Percentiles rank a stretch among this genome's conserved stretches.
These are phyloP conservation scores for Dendrolimus kikuchii DNA, from an alignment of 1,140 invertebrate genomes.

Conservation along the genomic window DNA sequence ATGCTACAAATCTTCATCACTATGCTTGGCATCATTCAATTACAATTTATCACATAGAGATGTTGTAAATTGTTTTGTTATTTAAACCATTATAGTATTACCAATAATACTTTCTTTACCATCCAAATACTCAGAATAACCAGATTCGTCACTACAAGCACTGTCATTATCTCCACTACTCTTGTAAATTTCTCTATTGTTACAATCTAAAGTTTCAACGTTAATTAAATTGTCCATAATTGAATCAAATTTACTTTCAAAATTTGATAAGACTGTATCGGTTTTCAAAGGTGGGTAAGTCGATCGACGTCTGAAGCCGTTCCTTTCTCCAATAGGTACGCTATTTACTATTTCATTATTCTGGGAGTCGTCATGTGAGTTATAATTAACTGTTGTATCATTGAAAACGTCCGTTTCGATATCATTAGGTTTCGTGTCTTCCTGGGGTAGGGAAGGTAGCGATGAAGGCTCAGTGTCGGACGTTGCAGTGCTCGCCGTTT, in stretches of 20 bases:
- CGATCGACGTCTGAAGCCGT: conserved; percentile 49
- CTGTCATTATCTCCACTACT: conserved; percentile 69
- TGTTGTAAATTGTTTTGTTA: neutral
- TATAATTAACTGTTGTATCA: conserved; percentile 30
- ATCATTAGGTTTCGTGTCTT: conserved; percentile 44
- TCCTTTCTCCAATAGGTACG: conserved; percentile 64
- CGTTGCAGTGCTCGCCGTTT: conserved; percentile 83
- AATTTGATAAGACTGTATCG: conserved; percentile 26
- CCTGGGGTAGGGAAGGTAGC: conserved; percentile 52
- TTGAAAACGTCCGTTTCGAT: conserved; percentile 39
- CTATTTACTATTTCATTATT: conserved; percentile 61
- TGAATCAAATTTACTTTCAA: conserved; percentile 51
- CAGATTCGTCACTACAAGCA: conserved; percentile 73
- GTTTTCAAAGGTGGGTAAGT: conserved; percentile 57
- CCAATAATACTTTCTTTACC: conserved; percentile 61
- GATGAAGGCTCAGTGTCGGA: conserved; percentile 69
- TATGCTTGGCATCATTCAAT: too few relatives aligned
- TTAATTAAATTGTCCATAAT: conserved; percentile 57
- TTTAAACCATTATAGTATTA: conserved; percentile 59
- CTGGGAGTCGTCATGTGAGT: conserved; percentile 14
- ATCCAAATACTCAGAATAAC: conserved; percentile 71
- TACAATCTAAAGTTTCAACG: conserved; percentile 48
- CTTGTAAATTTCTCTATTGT: conserved; percentile 56
- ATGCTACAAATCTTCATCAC: too few relatives aligned
- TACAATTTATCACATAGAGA: too few relatives aligned